phyloP scores from a whole-genome alignment of 2,797 vertebrate species.

The Channa striata region DNA sequence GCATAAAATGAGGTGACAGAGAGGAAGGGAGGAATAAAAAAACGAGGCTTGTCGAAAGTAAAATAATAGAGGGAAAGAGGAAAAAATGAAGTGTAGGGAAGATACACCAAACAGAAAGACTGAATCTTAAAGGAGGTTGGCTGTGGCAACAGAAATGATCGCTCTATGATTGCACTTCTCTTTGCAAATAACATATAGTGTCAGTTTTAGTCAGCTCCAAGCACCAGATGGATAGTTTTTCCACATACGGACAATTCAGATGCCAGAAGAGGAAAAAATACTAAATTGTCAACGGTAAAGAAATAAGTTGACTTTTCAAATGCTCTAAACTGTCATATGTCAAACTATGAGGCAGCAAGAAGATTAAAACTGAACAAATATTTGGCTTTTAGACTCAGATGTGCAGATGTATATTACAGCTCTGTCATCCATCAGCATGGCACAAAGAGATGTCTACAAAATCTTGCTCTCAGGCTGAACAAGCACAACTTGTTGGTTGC shows the following conservation, averaged over 20 bases:
- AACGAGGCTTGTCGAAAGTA: constrained; percentile 45
- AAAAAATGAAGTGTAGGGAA: constrained; percentile 11
- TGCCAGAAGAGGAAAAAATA: constrained; percentile 47
- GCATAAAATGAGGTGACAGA: constrained; percentile 64
- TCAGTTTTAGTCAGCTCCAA: constrained; percentile 65
- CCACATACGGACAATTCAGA: constrained; percentile 63
- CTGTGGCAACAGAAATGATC: constrained; percentile 60
- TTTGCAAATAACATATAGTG: constrained; percentile 73
- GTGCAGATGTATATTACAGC: constrained; percentile 18
- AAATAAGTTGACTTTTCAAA: constrained; percentile 62
- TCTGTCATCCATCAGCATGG: constrained; percentile 35
- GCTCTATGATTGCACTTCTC: constrained; percentile 61
- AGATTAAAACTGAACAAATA: constrained; percentile 67
- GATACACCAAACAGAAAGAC: constrained; percentile 42
- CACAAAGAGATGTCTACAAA: constrained; percentile 48
- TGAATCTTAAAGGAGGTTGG: constrained; percentile 48
- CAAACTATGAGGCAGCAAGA: constrained; percentile 51
- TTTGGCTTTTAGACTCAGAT: constrained; percentile 51
- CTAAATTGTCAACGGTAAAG: constrained; percentile 61
- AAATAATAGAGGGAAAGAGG: constrained; percentile 52
- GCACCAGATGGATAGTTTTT: constrained; percentile 65
- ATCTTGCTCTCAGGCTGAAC: constrained; percentile 28
- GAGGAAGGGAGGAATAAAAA: constrained; percentile 39
- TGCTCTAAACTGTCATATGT: constrained; percentile 58
- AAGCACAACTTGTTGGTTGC: constrained; percentile 1